Evolutionary conservation across 2,797 vertebrate species (phyloP).

Genomic region (Zenarchopterus dispar): DNA sequence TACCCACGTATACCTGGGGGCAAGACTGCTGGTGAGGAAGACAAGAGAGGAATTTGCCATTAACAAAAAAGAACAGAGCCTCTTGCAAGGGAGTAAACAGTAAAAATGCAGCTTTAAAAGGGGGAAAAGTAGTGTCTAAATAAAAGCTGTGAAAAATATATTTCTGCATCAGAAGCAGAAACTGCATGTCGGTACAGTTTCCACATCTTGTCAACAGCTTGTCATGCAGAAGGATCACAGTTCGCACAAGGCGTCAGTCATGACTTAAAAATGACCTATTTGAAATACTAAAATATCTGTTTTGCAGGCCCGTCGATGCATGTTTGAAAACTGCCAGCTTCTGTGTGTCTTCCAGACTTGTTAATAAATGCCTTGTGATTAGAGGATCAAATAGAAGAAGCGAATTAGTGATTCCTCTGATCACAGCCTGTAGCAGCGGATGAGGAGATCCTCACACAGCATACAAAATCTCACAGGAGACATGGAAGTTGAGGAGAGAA

Average conservation of each 20-base stretch:
- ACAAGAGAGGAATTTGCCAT: conserved; percentile 31
- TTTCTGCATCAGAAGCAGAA: conserved; percentile 18
- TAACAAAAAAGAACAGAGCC: conserved; percentile 16
- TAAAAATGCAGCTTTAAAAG: conserved; percentile 15
- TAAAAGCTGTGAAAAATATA: conserved; percentile 2
- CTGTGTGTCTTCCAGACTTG: conserved; percentile 66
- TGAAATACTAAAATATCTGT: conserved; percentile 66
- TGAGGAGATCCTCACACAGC: conserved; percentile 50
- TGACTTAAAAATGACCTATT: conserved; percentile 72
- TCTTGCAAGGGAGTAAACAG: conserved; percentile 31
- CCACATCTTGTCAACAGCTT: conserved; percentile 32
- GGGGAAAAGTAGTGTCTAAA: conserved; percentile 6
- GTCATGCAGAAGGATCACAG: conserved; percentile 43
- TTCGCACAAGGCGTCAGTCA: conserved; percentile 42
- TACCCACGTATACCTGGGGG: conserved; percentile 47
- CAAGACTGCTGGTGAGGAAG: conserved; percentile 16
- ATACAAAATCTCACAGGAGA: conserved; percentile 49
- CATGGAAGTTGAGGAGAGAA: conserved; percentile 11
- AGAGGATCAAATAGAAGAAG: conserved; percentile 76
- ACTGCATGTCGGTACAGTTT: conserved; percentile 11
- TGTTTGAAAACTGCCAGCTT: conserved; percentile 64
- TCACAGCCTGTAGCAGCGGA: conserved; percentile 62
- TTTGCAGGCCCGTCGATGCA: conserved; percentile 56
- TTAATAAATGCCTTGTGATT: conserved; percentile 84
- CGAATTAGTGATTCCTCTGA: conserved; percentile 80